A percentile compares a stretch with the other conserved stretches of the same genome.
phyloP scores from a whole-genome alignment of 2,888 invertebrate species.

The Dusona sp. region DNA sequence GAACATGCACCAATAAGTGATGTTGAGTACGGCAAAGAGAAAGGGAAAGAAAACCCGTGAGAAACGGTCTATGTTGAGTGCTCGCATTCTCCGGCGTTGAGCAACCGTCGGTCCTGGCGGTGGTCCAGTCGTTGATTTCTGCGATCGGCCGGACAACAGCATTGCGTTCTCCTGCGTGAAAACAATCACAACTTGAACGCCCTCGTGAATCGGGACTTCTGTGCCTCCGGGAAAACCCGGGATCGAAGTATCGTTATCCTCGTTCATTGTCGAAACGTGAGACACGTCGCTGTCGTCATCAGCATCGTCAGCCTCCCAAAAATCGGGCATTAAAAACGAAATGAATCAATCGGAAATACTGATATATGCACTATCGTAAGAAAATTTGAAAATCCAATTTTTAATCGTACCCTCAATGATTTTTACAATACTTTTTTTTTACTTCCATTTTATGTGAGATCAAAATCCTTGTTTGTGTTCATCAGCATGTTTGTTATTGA shows the following conservation, averaged over 20 bases:
- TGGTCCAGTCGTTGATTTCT: conserved; percentile 82
- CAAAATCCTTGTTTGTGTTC: too few relatives aligned
- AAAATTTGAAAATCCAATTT: neutral
- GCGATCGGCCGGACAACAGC: conserved; percentile 82
- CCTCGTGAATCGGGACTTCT: conserved; percentile 72
- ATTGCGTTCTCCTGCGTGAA: conserved; percentile 83
- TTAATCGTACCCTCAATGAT: neutral
- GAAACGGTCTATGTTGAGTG: conserved; percentile 90
- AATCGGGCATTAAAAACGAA: conserved; percentile 33
- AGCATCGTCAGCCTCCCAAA: conserved; percentile 60
- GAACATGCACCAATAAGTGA: conserved; percentile 91
- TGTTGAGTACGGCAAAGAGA: conserved; percentile 89
- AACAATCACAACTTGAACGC: conserved; percentile 80
- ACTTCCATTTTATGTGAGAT: too few relatives aligned
- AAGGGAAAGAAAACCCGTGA: conserved; percentile 90
- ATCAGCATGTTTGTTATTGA: too few relatives aligned
- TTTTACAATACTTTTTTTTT: neutral
- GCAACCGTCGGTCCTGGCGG: conserved; percentile 86
- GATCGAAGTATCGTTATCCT: conserved; percentile 52
- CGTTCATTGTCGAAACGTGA: conserved; percentile 49
- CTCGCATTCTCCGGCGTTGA: conserved; percentile 88
- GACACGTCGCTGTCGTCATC: conserved; percentile 41
- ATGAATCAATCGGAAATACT: conserved; percentile 28
- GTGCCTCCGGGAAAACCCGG: conserved; percentile 72
- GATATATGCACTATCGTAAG: neutral